A percentile compares a stretch with the other conserved stretches of the same genome.
These are phyloP conservation scores for Zosterops lateralis DNA, from an alignment of 2,113 vertebrate genomes.

Conservation along the genomic window DNA sequence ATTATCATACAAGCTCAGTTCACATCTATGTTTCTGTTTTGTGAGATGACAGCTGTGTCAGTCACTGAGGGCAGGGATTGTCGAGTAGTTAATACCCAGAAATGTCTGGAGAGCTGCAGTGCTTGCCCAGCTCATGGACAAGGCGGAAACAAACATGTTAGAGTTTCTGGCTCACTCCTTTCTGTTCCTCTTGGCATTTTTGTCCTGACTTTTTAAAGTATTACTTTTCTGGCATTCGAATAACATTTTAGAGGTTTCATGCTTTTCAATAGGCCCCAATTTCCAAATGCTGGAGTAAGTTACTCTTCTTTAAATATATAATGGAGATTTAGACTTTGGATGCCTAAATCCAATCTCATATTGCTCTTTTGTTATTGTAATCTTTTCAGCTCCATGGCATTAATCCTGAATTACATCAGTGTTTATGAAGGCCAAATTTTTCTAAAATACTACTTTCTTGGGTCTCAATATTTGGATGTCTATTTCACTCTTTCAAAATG, in stretches of 20 bases:
- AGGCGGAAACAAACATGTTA: background rate
- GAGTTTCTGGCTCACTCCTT: background rate
- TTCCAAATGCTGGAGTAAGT: constrained; percentile 24
- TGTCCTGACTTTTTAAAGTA: background rate
- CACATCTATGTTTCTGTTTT: background rate
- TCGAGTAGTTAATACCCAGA: background rate
- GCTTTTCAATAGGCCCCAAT: constrained; percentile 14
- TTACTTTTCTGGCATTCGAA: constrained; percentile 31
- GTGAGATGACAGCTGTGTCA: background rate
- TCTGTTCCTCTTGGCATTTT: background rate
- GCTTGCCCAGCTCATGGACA: fast-evolving
- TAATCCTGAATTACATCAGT: constrained; percentile 47
- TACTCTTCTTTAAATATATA: constrained; percentile 22
- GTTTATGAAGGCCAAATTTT: constrained; percentile 3
- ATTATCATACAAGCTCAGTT: background rate
- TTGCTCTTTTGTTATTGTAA: constrained; percentile 34
- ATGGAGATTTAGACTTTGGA: constrained; percentile 12
- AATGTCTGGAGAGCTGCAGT: background rate
- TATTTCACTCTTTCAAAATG: background rate
- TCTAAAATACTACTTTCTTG: constrained; percentile 2
- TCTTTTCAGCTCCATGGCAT: background rate
- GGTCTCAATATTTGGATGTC: background rate
- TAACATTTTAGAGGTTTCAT: constrained; percentile 31
- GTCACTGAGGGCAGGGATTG: background rate
- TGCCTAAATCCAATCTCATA: background rate